A percentile compares a stretch with the other conserved stretches of the same genome.
Conservation (phyloP, 1,140 invertebrate species). For the Drosophila ficusphila region DNA sequence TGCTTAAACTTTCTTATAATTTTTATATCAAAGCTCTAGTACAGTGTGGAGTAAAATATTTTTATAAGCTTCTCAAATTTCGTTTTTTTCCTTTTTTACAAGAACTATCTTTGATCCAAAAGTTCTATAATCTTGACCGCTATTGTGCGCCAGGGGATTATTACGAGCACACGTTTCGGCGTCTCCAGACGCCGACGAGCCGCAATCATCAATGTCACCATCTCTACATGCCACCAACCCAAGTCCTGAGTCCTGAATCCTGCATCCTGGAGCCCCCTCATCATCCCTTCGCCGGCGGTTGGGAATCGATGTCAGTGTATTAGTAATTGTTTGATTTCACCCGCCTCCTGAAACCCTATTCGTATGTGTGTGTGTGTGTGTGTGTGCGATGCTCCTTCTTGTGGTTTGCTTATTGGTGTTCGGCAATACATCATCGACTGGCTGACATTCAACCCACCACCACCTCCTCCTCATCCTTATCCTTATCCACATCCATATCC, state of each 20-base stretch:
- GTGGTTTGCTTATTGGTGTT: conserved; percentile 73
- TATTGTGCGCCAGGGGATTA: conserved; percentile 53
- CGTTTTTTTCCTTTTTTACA: neutral
- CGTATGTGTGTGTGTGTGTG: conserved; percentile 26
- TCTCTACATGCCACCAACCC: neutral
- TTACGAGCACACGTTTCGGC: conserved; percentile 77
- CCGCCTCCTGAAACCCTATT: conserved; percentile 4
- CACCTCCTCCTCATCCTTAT: neutral
- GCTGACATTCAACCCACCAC: conserved; percentile 35
- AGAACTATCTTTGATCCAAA: too few relatives aligned
- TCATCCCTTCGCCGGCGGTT: neutral
- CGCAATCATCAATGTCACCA: conserved; percentile 77
- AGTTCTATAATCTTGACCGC: neutral
- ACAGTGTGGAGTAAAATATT: too few relatives aligned
- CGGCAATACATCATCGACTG: conserved; percentile 75
- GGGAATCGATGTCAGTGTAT: conserved; percentile 59
- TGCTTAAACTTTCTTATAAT: too few relatives aligned
- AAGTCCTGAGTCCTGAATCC: neutral
- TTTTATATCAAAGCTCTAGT: too few relatives aligned
- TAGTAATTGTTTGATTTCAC: conserved; percentile 68
- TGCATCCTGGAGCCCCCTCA: neutral
- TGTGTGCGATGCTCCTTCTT: conserved; percentile 42
- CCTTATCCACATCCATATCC: too few relatives aligned
- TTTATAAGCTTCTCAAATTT: too few relatives aligned
- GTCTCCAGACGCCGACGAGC: conserved; percentile 69